Percentiles rank a stretch among this genome's conserved stretches.
phyloP scores from a whole-genome alignment of 2,888 invertebrate species.

The Bimastos eiseni region DNA sequence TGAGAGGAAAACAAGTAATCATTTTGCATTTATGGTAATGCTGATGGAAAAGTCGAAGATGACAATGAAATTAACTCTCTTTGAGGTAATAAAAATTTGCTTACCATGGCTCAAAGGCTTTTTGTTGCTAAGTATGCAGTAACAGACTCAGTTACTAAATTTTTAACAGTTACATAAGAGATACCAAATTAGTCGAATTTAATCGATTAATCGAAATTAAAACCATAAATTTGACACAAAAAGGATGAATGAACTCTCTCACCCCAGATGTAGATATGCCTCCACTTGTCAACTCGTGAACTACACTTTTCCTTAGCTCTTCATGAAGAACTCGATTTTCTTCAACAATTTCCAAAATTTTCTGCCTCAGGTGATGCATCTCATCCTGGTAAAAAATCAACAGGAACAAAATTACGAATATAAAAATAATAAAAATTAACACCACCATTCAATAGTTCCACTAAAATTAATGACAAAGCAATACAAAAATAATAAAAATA shows the following conservation, averaged over 20 bases:
- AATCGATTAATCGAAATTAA: no score
- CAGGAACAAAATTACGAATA: neutral
- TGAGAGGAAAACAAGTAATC: no score
- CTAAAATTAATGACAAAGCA: neutral
- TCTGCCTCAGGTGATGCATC: slow-evolving; percentile 51
- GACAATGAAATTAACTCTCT: no score
- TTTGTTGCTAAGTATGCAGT: no score
- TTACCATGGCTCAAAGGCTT: no score
- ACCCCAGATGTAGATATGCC: slow-evolving; percentile 40
- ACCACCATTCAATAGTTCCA: neutral
- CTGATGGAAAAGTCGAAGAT: no score
- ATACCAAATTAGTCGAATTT: no score
- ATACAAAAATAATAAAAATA: neutral
- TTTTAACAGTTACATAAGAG: no score
- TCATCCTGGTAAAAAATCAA: slow-evolving; percentile 52
- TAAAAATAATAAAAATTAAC: slow-evolving; percentile 23
- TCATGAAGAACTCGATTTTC: slow-evolving; percentile 57
- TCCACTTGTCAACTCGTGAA: slow-evolving; percentile 40
- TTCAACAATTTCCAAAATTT: slow-evolving; percentile 52
- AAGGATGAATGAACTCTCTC: slow-evolving; percentile 25
- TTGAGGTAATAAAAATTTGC: no score
- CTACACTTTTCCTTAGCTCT: slow-evolving; percentile 53
- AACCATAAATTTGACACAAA: neutral
- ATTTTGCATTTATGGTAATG: no score
- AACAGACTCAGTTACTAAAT: no score